A percentile compares a stretch with the other conserved stretches of the same genome.
These are phyloP conservation scores for Spatulosminthurus flaviceps DNA, from an alignment of 2,888 invertebrate species.

Conservation along the genomic window DNA sequence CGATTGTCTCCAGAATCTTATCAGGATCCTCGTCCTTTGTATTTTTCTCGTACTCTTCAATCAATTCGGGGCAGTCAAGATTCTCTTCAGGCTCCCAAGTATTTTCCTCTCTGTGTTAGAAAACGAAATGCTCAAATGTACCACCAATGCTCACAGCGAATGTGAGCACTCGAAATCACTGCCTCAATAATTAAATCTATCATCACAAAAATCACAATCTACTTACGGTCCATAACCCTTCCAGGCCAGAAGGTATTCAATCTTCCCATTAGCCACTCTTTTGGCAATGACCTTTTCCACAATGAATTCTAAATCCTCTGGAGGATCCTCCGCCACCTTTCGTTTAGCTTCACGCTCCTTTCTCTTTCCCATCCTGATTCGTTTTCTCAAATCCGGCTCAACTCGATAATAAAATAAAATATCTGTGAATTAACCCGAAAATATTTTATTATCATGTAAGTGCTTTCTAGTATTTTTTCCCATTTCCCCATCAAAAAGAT, in stretches of 20 bases:
- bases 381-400: too few relatives aligned
- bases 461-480: too few relatives aligned
- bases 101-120: slow-evolving; percentile 40
- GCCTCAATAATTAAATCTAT: too few relatives aligned
- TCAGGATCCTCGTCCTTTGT: slow-evolving; percentile 42
- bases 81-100: slow-evolving; percentile 42
- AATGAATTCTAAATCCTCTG: slow-evolving; percentile 45
- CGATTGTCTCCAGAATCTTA: slow-evolving; percentile 23
- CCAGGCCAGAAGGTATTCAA: slow-evolving; percentile 44
- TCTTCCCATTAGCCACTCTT: slow-evolving; percentile 29
- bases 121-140: too few relatives aligned
- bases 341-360: slow-evolving; percentile 11
- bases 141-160: too few relatives aligned
- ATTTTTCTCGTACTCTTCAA: slow-evolving; percentile 46
- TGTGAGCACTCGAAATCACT: too few relatives aligned
- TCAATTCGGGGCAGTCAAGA: slow-evolving; percentile 46
- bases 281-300: slow-evolving; percentile 48
- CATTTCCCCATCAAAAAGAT: too few relatives aligned
- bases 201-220: not conserved
- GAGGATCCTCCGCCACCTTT: slow-evolving; percentile 2
- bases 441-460: too few relatives aligned
- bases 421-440: too few relatives aligned
- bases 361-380: slow-evolving; percentile 1
- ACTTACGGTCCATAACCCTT: slow-evolving; percentile 46
- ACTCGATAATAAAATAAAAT: too few relatives aligned